Evolutionary conservation across 2,113 vertebrate species (phyloP).

Genomic region (Tangachromis dhanisi): DNA sequence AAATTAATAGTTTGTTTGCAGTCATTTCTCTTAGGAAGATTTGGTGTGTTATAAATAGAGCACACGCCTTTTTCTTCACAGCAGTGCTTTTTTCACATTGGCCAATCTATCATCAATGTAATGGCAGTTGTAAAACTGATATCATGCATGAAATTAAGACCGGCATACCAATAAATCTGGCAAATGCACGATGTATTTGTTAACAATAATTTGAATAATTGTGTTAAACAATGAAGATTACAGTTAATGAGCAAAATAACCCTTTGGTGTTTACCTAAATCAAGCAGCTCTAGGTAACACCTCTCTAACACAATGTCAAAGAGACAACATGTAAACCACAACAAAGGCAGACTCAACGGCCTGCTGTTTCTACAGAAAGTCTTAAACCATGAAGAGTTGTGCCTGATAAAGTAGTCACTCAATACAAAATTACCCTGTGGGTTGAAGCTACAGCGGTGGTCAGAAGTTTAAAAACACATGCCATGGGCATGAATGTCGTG

Average conservation of each 20-base stretch:
- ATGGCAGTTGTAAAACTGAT: neutral
- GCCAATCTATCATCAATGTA: neutral
- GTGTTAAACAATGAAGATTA: neutral
- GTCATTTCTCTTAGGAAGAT: neutral
- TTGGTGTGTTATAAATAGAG: neutral
- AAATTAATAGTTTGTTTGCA: neutral
- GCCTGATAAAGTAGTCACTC: neutral
- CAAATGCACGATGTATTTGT: neutral
- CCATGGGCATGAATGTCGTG: neutral
- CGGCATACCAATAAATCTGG: neutral
- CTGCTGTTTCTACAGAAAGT: neutral
- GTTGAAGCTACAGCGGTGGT: fast-evolving
- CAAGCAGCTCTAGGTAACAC: fast-evolving
- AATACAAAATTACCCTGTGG: neutral
- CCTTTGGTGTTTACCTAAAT: neutral
- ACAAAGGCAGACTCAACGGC: neutral
- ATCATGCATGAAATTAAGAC: neutral
- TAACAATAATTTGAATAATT: neutral
- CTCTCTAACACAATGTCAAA: neutral
- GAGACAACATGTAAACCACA: neutral
- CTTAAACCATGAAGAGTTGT: neutral
- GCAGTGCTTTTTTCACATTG: neutral
- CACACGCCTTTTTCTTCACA: neutral
- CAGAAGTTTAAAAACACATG: neutral
- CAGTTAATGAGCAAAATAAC: neutral